Evolutionary conservation across 1,140 invertebrate genomes (phyloP).

Genomic region (Zaprionus davidi): DNA sequence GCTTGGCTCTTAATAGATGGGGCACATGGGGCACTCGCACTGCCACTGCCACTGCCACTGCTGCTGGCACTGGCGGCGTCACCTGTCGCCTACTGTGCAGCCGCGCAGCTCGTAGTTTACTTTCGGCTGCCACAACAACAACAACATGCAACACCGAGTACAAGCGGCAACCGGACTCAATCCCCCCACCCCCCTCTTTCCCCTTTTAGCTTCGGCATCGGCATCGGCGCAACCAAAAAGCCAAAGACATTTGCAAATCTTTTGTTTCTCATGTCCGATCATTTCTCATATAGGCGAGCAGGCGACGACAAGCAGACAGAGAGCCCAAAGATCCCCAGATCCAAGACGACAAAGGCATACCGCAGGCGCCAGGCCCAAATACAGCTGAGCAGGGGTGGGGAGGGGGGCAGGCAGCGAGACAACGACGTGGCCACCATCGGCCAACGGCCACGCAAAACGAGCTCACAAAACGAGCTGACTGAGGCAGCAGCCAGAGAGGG

Average conservation of each 20-base stretch:
- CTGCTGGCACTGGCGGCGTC: conserved; percentile 49
- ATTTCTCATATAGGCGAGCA: conserved; percentile 82
- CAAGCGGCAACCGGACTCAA: conserved; percentile 13
- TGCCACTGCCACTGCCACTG: not conserved
- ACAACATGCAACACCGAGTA: conserved; percentile 10
- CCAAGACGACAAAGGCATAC: conserved; percentile 81
- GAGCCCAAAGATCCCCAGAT: conserved; percentile 35
- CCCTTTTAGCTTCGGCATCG: not conserved
- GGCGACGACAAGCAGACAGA: conserved; percentile 44
- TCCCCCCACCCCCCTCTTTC: too few species aligned
- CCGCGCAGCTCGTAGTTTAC: conserved; percentile 29
- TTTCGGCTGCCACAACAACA: conserved; percentile 27
- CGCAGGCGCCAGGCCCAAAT: conserved; percentile 81
- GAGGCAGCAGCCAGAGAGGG: not conserved
- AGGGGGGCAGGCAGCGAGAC: conserved; percentile 17
- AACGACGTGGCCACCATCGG: conserved; percentile 49
- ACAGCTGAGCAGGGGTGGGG: conserved; percentile 19
- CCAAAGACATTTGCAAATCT: conserved; percentile 83
- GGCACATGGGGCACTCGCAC: conserved; percentile 19
- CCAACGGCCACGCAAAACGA: conserved; percentile 25
- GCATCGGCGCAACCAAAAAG: conserved; percentile 67
- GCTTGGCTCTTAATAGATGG: conserved; percentile 75
- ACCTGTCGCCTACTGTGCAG: conserved; percentile 70
- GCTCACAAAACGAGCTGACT: conserved; percentile 15
- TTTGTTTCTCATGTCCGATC: conserved; percentile 84